Percentiles rank a stretch among this genome's conserved stretches.
These are phyloP conservation scores for Thelaira solivaga DNA, from an alignment of 2,888 invertebrate species.

Conservation along the genomic window DNA sequence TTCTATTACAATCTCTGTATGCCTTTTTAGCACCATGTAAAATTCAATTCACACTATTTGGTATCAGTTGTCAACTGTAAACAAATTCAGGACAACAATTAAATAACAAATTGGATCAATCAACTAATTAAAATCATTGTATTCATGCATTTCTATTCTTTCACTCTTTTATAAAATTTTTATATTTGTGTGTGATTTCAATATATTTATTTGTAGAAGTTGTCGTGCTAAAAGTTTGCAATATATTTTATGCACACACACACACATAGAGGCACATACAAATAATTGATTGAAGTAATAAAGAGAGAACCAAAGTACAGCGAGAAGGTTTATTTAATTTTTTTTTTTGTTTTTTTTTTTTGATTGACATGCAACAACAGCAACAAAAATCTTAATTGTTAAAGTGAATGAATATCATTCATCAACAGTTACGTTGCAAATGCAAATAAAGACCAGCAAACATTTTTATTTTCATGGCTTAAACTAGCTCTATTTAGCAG, in stretches of 20 bases:
- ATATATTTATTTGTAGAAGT: not conserved
- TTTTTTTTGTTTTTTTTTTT: not conserved
- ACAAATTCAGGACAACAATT: slow-evolving; percentile 52
- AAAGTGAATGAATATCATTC: slow-evolving; percentile 38
- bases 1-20: not conserved
- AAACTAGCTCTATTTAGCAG: no score
- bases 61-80: slow-evolving; percentile 50
- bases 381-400: slow-evolving; percentile 11
- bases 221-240: not conserved
- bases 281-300: not conserved
- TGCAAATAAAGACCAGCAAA: slow-evolving; percentile 13
- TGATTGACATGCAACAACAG: not conserved
- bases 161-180: not conserved
- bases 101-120: slow-evolving; percentile 59
- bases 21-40: not conserved
- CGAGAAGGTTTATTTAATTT: no score
- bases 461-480: not conserved
- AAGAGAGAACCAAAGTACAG: no score
- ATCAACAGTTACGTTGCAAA: slow-evolving; percentile 1
- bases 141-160: not conserved
- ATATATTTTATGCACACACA: not conserved
- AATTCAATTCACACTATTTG: slow-evolving; percentile 41
- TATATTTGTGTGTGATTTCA: not conserved
- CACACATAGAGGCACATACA: not conserved
- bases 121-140: slow-evolving; percentile 59